Conservation (phyloP, 2,888 invertebrate species). For the Ganaspis brasiliensis region DNA sequence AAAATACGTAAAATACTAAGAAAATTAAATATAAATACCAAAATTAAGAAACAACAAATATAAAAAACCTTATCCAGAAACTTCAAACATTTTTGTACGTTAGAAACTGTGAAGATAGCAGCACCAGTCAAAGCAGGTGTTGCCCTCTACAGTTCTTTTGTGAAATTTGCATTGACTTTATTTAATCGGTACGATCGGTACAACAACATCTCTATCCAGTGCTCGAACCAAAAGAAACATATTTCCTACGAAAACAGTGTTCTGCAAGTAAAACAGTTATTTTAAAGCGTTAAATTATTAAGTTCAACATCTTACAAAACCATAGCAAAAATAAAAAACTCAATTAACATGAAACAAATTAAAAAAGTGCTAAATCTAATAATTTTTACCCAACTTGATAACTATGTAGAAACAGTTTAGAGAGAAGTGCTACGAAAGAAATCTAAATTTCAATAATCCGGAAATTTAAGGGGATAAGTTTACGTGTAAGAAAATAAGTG, state of each 20-base stretch:
- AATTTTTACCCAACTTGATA: neutral
- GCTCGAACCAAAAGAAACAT: conserved; percentile 24
- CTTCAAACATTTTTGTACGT: too few relatives aligned
- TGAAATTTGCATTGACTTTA: neutral
- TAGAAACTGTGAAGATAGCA: conserved; percentile 5
- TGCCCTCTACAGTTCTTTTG: neutral
- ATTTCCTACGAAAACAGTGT: conserved; percentile 29
- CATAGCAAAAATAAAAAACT: neutral
- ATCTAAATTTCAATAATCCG: neutral
- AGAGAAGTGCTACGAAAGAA: conserved; percentile 9
- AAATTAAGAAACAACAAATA: too few relatives aligned
- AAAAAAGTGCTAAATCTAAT: conserved; percentile 8
- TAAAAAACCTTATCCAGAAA: too few relatives aligned
- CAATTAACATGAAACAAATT: conserved; percentile 12
- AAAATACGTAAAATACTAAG: too few relatives aligned
- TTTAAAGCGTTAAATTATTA: neutral
- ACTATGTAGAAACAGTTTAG: conserved; percentile 9
- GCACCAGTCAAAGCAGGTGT: neutral
- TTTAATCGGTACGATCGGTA: conserved; percentile 23
- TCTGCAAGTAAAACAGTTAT: neutral
- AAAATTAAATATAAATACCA: too few relatives aligned
- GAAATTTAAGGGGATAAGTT: neutral
- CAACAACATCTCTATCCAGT: conserved; percentile 3
- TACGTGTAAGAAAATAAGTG: neutral
- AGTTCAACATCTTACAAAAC: neutral